Evolutionary conservation across 2,797 vertebrate genomes (phyloP).

Genomic region (Cyprinodon diabolis): DNA sequence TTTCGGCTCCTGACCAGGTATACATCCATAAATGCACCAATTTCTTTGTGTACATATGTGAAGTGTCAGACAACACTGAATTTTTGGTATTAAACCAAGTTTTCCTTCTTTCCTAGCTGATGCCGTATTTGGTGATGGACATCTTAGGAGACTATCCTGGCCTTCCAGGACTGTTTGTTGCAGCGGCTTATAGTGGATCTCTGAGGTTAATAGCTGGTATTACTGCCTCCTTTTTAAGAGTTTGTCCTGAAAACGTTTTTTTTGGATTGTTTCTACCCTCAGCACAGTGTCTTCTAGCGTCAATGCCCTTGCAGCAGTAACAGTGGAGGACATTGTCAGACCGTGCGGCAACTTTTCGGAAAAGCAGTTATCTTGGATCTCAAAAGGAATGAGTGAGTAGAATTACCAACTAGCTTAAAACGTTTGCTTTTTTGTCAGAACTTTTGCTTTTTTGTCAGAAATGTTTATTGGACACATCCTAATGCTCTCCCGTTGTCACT

Average conservation of each 20-base stretch:
- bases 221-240: neutral
- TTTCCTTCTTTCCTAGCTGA: constrained; percentile 74
- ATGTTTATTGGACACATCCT: neutral
- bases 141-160: constrained; percentile 88
- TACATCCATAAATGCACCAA: neutral
- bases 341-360: constrained; percentile 84
- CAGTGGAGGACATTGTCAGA: constrained; percentile 89
- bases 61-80: neutral
- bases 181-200: constrained; percentile 82
- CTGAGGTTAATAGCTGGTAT: constrained; percentile 81
- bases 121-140: constrained; percentile 94
- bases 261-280: constrained; percentile 2
- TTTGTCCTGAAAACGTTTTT: neutral
- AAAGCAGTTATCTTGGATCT: constrained; percentile 84
- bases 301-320: constrained; percentile 92
- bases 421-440: too few species aligned
- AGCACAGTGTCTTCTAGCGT: constrained; percentile 97
- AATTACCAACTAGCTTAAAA: neutral
- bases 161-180: constrained; percentile 86
- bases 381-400: constrained; percentile 90
- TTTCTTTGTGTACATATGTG: neutral
- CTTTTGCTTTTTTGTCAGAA: too few species aligned
- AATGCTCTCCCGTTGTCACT: neutral
- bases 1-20: constrained; percentile 92
- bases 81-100: neutral